These are phyloP conservation scores for Mus minutoides DNA, from an alignment of 2,797 vertebrate species.

Conservation along the genomic window DNA sequence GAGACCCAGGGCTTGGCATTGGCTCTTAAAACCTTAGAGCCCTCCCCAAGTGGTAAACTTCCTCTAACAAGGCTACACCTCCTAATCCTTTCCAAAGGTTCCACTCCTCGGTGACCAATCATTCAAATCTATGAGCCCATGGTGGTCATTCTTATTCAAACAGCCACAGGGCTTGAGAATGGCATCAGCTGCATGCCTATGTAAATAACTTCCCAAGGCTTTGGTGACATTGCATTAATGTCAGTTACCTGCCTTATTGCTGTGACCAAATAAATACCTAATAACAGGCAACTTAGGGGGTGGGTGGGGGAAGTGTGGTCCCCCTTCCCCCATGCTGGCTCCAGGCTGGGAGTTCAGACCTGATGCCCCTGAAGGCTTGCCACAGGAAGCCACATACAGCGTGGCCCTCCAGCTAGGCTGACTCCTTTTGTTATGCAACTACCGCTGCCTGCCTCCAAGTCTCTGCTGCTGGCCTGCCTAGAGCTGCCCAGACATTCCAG, in stretches of 20 bases:
- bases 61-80: not conserved
- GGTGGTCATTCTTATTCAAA: not conserved
- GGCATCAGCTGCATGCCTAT: not conserved
- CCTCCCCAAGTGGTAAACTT: not conserved
- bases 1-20: not conserved
- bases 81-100: not conserved
- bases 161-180: not conserved
- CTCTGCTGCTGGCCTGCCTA: too few relatives aligned
- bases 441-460: too few relatives aligned
- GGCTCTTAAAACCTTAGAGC: not conserved
- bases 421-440: too few relatives aligned
- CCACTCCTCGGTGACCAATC: not conserved
- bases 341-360: too few relatives aligned
- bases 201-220: not conserved
- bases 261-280: not conserved
- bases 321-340: too few relatives aligned
- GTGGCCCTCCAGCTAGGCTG: too few relatives aligned
- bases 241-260: not conserved
- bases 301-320: too few relatives aligned
- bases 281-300: not conserved
- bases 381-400: too few relatives aligned
- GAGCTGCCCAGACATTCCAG: too few relatives aligned
- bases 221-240: not conserved
- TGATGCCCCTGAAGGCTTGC: too few relatives aligned
- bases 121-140: not conserved